These are phyloP conservation scores for Chloromyia formosa DNA, from an alignment of 2,888 invertebrate species.

Conservation along the genomic window DNA sequence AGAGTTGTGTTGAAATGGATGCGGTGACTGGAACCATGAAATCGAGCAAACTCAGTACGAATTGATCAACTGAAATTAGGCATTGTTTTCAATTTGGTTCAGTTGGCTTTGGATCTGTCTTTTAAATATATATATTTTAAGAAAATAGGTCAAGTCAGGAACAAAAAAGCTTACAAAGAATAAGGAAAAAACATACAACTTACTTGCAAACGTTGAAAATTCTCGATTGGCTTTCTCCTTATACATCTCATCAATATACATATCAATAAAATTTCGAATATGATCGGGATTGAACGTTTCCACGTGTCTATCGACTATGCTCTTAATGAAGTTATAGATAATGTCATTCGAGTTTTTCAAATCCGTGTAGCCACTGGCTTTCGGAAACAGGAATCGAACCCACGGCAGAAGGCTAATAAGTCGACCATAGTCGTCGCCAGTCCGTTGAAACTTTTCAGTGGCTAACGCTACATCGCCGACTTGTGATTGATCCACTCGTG, in stretches of 20 bases:
- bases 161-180: too few relatives aligned
- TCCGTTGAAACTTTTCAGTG: slow-evolving; percentile 68
- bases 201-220: slow-evolving; percentile 66
- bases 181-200: slow-evolving; percentile 28
- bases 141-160: background rate
- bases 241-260: slow-evolving; percentile 70
- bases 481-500: slow-evolving; percentile 66
- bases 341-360: slow-evolving; percentile 65
- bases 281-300: slow-evolving; percentile 63
- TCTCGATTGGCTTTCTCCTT: slow-evolving; percentile 58
- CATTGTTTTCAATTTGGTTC: background rate
- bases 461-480: slow-evolving; percentile 61
- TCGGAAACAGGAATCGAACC: slow-evolving; percentile 69
- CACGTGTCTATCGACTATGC: slow-evolving; percentile 65
- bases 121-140: too few relatives aligned
- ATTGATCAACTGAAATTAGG: slow-evolving; percentile 66
- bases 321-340: slow-evolving; percentile 66
- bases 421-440: slow-evolving; percentile 70
- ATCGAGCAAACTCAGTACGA: slow-evolving; percentile 70
- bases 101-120: background rate
- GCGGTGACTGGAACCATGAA: slow-evolving; percentile 71
- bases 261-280: slow-evolving; percentile 71
- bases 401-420: slow-evolving; percentile 69
- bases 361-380: slow-evolving; percentile 67
- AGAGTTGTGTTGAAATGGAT: slow-evolving; percentile 65